Conservation (phyloP, 1,140 invertebrate genomes). For the Drosophila funebris region DNA sequence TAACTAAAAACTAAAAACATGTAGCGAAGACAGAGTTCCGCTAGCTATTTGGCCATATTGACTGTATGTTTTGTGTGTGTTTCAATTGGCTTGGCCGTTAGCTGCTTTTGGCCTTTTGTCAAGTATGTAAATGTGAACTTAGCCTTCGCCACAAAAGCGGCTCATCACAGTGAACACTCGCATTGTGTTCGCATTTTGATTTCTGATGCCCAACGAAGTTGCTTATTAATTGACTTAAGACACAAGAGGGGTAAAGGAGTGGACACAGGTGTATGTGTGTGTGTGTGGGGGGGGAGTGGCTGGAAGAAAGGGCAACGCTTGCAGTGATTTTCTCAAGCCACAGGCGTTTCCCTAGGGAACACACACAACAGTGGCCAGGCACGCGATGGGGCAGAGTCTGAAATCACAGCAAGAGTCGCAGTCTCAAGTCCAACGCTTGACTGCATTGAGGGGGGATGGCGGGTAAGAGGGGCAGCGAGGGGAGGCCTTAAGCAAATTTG, state of each 20-base stretch:
- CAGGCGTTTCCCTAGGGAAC: slow-evolving; percentile 64
- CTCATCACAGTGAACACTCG: background rate
- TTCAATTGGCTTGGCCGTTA: slow-evolving; percentile 18
- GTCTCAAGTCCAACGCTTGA: background rate
- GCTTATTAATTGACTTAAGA: background rate
- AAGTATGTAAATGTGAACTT: slow-evolving; percentile 42
- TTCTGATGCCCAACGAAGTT: background rate
- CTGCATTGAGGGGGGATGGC: background rate
- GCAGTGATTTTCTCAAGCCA: slow-evolving; percentile 44
- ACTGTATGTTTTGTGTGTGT: slow-evolving; percentile 7
- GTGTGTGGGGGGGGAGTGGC: background rate
- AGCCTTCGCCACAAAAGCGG: slow-evolving; percentile 13
- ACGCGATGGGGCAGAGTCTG: slow-evolving; percentile 41
- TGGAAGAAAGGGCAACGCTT: background rate
- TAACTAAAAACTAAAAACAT: slow-evolving; percentile 18
- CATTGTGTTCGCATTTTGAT: background rate
- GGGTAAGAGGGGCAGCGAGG: background rate
- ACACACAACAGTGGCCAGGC: no score
- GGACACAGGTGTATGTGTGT: no score
- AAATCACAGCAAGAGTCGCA: background rate
- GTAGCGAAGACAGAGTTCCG: slow-evolving; percentile 12
- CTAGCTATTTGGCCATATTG: slow-evolving; percentile 6
- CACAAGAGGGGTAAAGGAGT: background rate
- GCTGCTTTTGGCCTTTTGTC: slow-evolving; percentile 42
- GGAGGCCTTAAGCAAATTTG: slow-evolving; percentile 26